Percentiles rank a stretch among this genome's conserved stretches.
Evolutionary conservation across 1,140 invertebrate genomes (phyloP).

Genomic region (Megalonaias nervosa): DNA sequence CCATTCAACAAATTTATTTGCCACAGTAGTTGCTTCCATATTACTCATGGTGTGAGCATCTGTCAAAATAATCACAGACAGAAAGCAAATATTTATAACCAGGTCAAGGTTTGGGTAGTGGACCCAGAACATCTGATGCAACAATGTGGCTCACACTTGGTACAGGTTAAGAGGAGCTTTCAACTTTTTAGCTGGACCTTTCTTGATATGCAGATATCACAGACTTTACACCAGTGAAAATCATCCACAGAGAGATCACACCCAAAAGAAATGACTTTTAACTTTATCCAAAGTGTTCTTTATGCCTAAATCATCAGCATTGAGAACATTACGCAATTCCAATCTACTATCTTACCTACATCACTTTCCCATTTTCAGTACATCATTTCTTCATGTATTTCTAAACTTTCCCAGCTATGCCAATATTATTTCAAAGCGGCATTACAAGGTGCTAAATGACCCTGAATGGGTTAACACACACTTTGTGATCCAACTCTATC

Average conservation of each 20-base stretch:
- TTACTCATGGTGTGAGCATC: too few species aligned
- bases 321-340: neutral
- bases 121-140: too few species aligned
- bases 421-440: neutral
- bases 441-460: neutral
- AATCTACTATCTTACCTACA: neutral
- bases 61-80: too few species aligned
- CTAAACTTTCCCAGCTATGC: neutral
- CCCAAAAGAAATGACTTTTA: slow-evolving; percentile 3
- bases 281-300: neutral
- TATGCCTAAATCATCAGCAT: neutral
- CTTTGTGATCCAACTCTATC: too few species aligned
- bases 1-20: too few species aligned
- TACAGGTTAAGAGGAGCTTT: too few species aligned
- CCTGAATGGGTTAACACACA: too few species aligned
- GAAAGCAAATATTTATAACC: too few species aligned
- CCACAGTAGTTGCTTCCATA: too few species aligned
- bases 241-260: neutral
- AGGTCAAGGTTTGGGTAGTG: too few species aligned
- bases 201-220: neutral
- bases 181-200: too few species aligned
- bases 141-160: too few species aligned
- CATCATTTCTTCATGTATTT: neutral
- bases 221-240: slow-evolving; percentile 1
- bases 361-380: neutral